phyloP scores from a whole-genome alignment of 1,140 invertebrate genomes.

The Caerostris extrusa region DNA sequence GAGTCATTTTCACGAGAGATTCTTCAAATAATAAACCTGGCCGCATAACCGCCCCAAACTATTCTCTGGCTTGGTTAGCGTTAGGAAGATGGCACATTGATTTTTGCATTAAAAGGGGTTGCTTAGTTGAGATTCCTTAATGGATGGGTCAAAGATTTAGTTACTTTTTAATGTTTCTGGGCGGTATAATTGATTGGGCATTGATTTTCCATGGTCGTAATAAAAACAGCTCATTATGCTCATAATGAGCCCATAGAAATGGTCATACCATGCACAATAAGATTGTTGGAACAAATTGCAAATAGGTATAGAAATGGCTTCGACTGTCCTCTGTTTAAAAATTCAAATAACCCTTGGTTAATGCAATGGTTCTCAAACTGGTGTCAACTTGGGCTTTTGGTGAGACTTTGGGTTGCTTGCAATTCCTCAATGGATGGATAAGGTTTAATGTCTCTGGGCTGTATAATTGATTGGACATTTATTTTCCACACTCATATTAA shows the following conservation, averaged over 20 bases:
- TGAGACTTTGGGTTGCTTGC: too few species aligned
- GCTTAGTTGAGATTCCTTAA: background rate
- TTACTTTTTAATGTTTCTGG: background rate
- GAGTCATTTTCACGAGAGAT: background rate
- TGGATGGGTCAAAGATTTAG: background rate
- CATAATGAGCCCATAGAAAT: background rate
- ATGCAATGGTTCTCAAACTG: too few species aligned
- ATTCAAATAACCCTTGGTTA: too few species aligned
- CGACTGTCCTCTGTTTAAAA: too few species aligned
- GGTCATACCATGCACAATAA: too few species aligned
- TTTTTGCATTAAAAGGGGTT: background rate
- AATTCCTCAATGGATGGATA: too few species aligned
- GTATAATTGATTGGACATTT: too few species aligned
- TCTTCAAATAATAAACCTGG: background rate
- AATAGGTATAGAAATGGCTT: too few species aligned
- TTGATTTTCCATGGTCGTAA: background rate
- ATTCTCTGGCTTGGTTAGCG: background rate
- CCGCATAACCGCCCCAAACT: background rate
- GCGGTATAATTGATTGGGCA: background rate
- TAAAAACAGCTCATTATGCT: background rate
- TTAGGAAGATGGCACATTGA: background rate
- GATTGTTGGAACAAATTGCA: too few species aligned
- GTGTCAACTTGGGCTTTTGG: too few species aligned
- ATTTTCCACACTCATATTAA: too few species aligned
- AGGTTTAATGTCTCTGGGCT: too few species aligned